These are phyloP conservation scores for Drosophila diplacantha DNA, from an alignment of 2,888 invertebrate genomes.

Conservation along the genomic window DNA sequence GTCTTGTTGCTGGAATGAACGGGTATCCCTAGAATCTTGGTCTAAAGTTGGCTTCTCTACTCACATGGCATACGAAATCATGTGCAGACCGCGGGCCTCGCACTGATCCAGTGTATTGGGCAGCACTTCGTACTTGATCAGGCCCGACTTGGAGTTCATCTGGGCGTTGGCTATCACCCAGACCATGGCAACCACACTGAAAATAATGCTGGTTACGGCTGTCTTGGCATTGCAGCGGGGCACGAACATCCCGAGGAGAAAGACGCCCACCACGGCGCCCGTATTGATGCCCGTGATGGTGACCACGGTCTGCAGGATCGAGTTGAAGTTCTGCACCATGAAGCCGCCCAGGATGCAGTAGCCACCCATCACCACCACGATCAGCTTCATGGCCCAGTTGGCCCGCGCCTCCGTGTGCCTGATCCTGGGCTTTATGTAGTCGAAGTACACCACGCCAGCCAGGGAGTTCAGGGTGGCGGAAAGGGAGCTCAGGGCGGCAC, in stretches of 20 bases:
- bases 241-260: conserved; percentile 83
- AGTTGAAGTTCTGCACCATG: conserved; percentile 78
- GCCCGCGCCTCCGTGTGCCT: conserved; percentile 78
- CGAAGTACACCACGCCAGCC: conserved; percentile 80
- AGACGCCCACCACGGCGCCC: conserved; percentile 83
- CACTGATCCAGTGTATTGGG: conserved; percentile 71
- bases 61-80: conserved; percentile 58
- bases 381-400: conserved; percentile 79
- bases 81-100: conserved; percentile 50
- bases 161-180: conserved; percentile 71
- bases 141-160: conserved; percentile 58
- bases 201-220: conserved; percentile 64
- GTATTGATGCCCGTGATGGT: conserved; percentile 79
- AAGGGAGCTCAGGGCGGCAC: conserved; percentile 81
- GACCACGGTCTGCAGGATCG: conserved; percentile 79
- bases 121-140: conserved; percentile 64
- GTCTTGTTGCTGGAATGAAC: conserved; percentile 29
- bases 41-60: neutral
- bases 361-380: conserved; percentile 79
- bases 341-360: conserved; percentile 81
- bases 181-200: conserved; percentile 65
- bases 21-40: neutral
- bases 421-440: conserved; percentile 78
- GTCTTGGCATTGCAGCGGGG: conserved; percentile 80
- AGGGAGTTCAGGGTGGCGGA: conserved; percentile 80